Evolutionary conservation across 2,113 vertebrate species (phyloP).

Genomic region (Colinus virginianus): DNA sequence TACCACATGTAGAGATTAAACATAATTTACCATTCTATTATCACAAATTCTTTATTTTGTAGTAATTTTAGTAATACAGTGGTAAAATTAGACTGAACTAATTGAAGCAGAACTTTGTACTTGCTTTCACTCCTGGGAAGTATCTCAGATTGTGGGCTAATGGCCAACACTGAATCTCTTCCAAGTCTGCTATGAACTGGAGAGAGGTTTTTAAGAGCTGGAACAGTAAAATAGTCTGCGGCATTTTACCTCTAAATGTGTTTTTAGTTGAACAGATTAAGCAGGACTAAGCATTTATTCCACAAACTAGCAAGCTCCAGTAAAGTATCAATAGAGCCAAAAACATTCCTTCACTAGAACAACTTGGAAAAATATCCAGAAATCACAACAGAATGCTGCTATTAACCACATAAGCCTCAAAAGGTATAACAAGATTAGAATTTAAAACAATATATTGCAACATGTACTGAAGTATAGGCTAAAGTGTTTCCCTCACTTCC

Average conservation of each 20-base stretch:
- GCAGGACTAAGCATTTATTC: background rate
- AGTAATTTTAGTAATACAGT: background rate
- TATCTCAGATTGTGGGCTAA: background rate
- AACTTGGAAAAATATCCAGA: background rate
- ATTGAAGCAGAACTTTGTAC: background rate
- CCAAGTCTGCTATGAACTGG: slow-evolving; percentile 3
- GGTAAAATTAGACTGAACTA: background rate
- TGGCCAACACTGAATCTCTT: background rate
- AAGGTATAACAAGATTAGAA: background rate
- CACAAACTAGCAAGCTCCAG: background rate
- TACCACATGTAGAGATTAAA: background rate
- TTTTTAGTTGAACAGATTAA: background rate
- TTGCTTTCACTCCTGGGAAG: background rate
- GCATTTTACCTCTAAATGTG: background rate
- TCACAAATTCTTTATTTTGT: background rate
- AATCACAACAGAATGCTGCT: background rate
- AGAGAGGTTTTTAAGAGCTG: background rate
- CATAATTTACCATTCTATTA: background rate
- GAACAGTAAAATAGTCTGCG: background rate
- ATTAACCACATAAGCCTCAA: background rate
- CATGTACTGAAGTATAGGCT: rapidly evolving
- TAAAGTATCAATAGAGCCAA: background rate
- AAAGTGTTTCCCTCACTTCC: background rate
- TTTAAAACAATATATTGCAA: background rate
- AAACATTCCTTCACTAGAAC: background rate